Evolutionary conservation across 2,888 invertebrate species (phyloP), one percentile per base, ranked within the genome.

Genomic region (Melanostoma scalare): DNA sequence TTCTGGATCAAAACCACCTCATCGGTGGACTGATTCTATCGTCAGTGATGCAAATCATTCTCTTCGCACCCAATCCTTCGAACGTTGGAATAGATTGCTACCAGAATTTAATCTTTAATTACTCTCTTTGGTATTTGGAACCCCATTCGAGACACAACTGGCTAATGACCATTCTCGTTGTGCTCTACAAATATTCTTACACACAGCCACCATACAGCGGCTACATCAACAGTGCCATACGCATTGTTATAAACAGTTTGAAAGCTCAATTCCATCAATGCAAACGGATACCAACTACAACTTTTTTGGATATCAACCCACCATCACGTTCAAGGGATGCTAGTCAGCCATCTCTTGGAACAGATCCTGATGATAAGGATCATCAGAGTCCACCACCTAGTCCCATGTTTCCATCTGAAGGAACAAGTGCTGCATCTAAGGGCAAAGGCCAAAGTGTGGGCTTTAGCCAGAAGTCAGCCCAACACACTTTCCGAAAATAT

Each of bases 1-100:
- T 99, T 8, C 90, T 99, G 89, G 99, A 99, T 90, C 97, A 98
- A 90, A 99, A 99, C 92, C 97, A 98, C 90, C 92, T 96, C 85
- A 97, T 99, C 93, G 99, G 99, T 0, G 96, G 96, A 87, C 93
- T 95, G 76, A 94, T 99, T 67, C 93, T 99, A 4, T 96, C 97
- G 5, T 96, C 97, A 0, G 95, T 97, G 0, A 91, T 98, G 73
- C 94, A 94, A 65, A 93, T 97, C 67, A 93, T 98, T 65, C 94
- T 96, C 86, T 97, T 96, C 90, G 94, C 96, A 65, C 96, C 97
- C 0, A 96, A 96, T 84, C 96, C 96, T 0, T 95, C 92, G 0
- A 93, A 93, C 88, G 92, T 92, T 5, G 92, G 91, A 1, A 90
- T 92, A 4, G 93, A 93, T 87, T 93, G 94, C 86, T 93, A 93